Evolutionary conservation across 2,888 invertebrate genomes (phyloP), one percentile per base, ranked within the genome.

Genomic region (Microchrysa polita): DNA sequence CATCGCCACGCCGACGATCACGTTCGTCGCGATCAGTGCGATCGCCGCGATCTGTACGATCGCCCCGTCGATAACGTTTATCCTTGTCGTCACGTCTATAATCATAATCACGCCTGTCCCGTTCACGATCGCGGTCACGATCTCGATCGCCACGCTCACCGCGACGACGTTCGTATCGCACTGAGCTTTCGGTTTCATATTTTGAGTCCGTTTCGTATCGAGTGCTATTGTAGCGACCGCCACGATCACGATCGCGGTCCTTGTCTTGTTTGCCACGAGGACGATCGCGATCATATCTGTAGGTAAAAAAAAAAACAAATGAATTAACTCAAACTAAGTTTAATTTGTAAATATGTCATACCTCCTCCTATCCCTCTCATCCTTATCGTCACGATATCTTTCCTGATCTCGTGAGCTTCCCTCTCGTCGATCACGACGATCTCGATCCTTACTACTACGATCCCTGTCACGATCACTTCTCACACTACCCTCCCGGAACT

Each of bases 151-250:
- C 27, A 7, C 27, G 27, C 2, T 34, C 27, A 18, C 71, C 67
- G 67, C 76, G 71, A 18, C 74, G 73, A 34, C 77, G 67, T 61
- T 81, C 81, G 52, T 81, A 80, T 9, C 82, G 80, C 14, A 79
- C 77, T 0, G 84, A 83, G 74, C 88, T 86, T 81, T 91, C 91
- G 79, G 91, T 91, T 81, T 89, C 90, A 82, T 89, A 90, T 81
- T 90, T 90, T 1, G 90, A 89, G 74, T 91, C 91, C 0, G 87
- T 87, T 77, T 91, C 91, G 81, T 90, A 90, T 72, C 78, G 77
- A 52, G 73, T 74, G 40, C 65, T 67, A 42, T 60, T 60, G 23
- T 67, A 65, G 2, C 73, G 73, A 22, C 77, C 87, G 42, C 78
- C 79, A 16, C 74, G 77, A 73, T 78, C 77, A 72, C 75, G 81